Percentiles rank a stretch among this genome's conserved stretches.
Evolutionary conservation across 2,888 invertebrate species (phyloP).

Genomic region (Phaonia tiefii): DNA sequence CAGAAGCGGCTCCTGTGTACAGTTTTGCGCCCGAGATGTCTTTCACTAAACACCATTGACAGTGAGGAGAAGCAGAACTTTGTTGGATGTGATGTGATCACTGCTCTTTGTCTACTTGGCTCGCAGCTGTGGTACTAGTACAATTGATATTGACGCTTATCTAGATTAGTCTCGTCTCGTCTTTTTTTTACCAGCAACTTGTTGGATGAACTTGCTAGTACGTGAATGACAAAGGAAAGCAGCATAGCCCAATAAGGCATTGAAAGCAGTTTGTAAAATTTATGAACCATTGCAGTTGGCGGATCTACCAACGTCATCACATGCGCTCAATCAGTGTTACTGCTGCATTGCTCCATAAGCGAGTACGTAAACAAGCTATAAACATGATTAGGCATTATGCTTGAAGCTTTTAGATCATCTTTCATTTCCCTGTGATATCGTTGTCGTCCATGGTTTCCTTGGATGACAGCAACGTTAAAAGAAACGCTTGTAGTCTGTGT

Average conservation of each 20-base stretch:
- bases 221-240: neutral
- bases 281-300: conserved; percentile 52
- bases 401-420: conserved; percentile 52
- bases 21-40: conserved; percentile 40
- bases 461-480: conserved; percentile 21
- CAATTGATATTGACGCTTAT: conserved; percentile 61
- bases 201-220: neutral
- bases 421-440: conserved; percentile 15
- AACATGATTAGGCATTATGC: conserved; percentile 59
- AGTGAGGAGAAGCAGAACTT: conserved; percentile 52
- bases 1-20: conserved; percentile 54
- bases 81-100: conserved; percentile 45
- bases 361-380: conserved; percentile 57
- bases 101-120: neutral
- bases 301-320: conserved; percentile 41
- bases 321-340: conserved; percentile 15
- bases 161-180: conserved; percentile 53
- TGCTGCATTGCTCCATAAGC: conserved; percentile 34
- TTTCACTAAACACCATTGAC: conserved; percentile 55
- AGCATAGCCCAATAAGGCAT: neutral
- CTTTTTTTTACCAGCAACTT: neutral
- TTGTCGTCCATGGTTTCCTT: neutral
- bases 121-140: conserved; percentile 28
- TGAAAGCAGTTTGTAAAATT: conserved; percentile 56
- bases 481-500: conserved; percentile 37